Evolutionary conservation across 2,888 invertebrate species (phyloP).

Genomic region (Caenorhabditis sinica): DNA sequence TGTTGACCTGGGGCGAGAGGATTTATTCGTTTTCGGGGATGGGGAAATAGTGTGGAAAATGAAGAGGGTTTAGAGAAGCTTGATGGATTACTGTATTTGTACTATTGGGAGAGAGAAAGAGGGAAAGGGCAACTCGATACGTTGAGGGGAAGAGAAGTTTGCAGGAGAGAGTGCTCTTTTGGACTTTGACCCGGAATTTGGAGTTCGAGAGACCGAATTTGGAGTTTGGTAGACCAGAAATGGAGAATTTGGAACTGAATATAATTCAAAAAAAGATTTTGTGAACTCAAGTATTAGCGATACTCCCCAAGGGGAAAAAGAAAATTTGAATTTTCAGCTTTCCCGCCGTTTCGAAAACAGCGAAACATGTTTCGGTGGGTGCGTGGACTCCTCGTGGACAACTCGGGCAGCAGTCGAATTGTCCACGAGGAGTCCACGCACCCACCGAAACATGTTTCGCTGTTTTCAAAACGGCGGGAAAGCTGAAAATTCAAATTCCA

Average conservation of each 20-base stretch:
- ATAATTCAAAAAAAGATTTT: not conserved
- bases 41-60: not conserved
- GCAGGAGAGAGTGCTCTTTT: constrained; percentile 15
- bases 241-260: not conserved
- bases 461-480: no score
- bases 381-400: no score
- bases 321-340: no score
- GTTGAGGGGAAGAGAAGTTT: not conserved
- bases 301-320: no score
- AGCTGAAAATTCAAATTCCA: no score
- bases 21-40: no score
- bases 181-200: constrained; percentile 30
- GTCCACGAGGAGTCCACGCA: no score
- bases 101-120: constrained; percentile 9
- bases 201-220: not conserved
- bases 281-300: no score
- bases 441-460: no score
- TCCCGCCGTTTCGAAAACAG: no score
- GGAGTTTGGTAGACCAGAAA: not conserved
- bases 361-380: no score
- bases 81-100: constrained; percentile 21
- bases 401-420: no score
- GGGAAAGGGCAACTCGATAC: constrained; percentile 41
- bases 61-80: not conserved
- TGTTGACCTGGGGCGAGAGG: not conserved